These are phyloP conservation scores for Trachelus troglodyta DNA, from an alignment of 2,888 invertebrate species.

Conservation along the genomic window DNA sequence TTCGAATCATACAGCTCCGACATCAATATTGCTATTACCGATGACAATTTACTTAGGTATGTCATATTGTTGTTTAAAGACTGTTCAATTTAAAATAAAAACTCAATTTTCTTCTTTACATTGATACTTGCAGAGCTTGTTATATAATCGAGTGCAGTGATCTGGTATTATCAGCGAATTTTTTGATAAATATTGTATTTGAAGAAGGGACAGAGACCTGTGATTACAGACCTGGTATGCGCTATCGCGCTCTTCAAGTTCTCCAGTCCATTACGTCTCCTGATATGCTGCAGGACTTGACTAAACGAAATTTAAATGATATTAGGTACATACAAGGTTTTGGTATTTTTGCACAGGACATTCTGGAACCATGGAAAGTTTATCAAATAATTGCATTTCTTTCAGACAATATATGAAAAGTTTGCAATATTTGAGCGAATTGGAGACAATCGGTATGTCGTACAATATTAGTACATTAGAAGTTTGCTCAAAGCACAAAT, in stretches of 20 bases:
- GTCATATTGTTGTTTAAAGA: not conserved
- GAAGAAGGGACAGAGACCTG: constrained; percentile 31
- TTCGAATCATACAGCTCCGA: constrained; percentile 19
- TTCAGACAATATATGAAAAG: constrained; percentile 53
- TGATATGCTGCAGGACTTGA: constrained; percentile 49
- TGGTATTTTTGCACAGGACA: not conserved
- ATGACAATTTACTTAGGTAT: constrained; percentile 51
- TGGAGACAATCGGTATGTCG: constrained; percentile 57
- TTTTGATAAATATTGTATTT: constrained; percentile 58
- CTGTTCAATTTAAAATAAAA: not conserved
- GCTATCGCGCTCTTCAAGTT: constrained; percentile 59
- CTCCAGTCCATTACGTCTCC: constrained; percentile 52
- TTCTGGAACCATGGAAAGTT: not conserved
- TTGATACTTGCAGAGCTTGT: constrained; percentile 54
- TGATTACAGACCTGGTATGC: constrained; percentile 46
- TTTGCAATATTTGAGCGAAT: constrained; percentile 55
- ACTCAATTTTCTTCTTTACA: not conserved
- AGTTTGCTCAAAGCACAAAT: constrained; percentile 44
- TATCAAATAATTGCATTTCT: not conserved
- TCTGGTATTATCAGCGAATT: constrained; percentile 45
- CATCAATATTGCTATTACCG: constrained; percentile 28
- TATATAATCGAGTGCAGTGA: constrained; percentile 59
- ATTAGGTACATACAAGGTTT: constrained; percentile 40
- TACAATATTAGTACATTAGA: constrained; percentile 56
- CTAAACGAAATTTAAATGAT: constrained; percentile 46